These are phyloP conservation scores for Achroia grisella DNA, from an alignment of 1,140 invertebrate genomes.

Conservation along the genomic window DNA sequence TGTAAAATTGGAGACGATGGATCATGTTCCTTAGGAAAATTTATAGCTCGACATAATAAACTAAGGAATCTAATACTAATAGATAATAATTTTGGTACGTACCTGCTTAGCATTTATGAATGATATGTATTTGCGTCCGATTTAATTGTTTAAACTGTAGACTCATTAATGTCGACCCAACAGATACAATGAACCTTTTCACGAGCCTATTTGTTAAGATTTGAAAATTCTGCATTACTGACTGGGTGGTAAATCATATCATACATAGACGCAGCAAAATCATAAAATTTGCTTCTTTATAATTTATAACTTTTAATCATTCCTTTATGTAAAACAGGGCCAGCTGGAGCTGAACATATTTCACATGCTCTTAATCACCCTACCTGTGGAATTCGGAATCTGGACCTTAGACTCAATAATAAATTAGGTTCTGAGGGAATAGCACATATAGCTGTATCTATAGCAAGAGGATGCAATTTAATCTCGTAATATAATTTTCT, in stretches of 20 bases:
- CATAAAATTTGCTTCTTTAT: too few species aligned
- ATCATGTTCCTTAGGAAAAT: conserved; percentile 56
- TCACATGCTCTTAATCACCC: conserved; percentile 54
- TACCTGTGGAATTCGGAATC: conserved; percentile 41
- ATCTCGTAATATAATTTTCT: conserved; percentile 41
- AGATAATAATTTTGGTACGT: conserved; percentile 68
- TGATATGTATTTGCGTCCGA: too few species aligned
- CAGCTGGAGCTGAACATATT: conserved; percentile 53
- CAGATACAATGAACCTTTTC: too few species aligned
- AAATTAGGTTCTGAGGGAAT: conserved; percentile 60
- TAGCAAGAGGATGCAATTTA: conserved; percentile 65
- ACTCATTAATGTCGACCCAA: too few species aligned
- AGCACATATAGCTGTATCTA: conserved; percentile 53
- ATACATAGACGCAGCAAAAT: too few species aligned
- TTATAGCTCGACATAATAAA: conserved; percentile 54
- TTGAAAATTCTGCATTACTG: too few species aligned
- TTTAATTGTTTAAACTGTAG: too few species aligned
- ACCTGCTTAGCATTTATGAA: too few species aligned
- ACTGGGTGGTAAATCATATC: too few species aligned
- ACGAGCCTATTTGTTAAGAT: too few species aligned
- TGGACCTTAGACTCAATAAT: conserved; percentile 64
- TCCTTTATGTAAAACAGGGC: conserved; percentile 28
- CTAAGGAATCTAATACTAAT: conserved; percentile 54
- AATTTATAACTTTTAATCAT: neutral
- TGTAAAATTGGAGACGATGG: conserved; percentile 68